Conservation (phyloP, 2,797 vertebrate species). For the Eremophila alpestris region DNA sequence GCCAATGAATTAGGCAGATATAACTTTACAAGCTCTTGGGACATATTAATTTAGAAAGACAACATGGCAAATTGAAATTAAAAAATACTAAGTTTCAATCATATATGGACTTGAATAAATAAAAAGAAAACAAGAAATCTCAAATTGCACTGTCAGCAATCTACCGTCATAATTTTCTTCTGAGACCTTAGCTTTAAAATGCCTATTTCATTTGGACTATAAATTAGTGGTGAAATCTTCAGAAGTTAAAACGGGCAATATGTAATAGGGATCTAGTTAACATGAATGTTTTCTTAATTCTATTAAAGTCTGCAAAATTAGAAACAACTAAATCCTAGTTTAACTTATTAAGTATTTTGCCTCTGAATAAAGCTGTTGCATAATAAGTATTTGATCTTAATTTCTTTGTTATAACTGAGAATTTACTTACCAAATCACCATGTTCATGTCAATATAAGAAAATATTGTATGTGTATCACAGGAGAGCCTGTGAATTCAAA, state of each 20-base stretch:
- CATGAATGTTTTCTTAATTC: not conserved
- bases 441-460: constrained; percentile 36
- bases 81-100: not conserved
- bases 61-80: not conserved
- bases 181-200: not conserved
- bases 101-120: not conserved
- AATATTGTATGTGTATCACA: constrained; percentile 43
- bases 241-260: constrained; percentile 15
- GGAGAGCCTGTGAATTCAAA: constrained; percentile 51
- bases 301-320: not conserved
- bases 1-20: not conserved
- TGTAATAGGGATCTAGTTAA: not conserved
- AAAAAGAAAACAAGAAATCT: not conserved
- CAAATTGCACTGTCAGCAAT: not conserved
- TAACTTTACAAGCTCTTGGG: not conserved
- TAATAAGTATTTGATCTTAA: constrained; percentile 5
- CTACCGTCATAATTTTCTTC: not conserved
- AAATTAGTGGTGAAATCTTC: not conserved
- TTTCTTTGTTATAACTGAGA: not conserved
- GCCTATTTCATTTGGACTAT: not conserved
- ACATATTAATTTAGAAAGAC: not conserved
- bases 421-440: constrained; percentile 23
- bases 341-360: not conserved
- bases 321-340: not conserved
- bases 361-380: not conserved